Conservation (phyloP, 2,113 vertebrate species). For the Megaceryle maxima region DNA sequence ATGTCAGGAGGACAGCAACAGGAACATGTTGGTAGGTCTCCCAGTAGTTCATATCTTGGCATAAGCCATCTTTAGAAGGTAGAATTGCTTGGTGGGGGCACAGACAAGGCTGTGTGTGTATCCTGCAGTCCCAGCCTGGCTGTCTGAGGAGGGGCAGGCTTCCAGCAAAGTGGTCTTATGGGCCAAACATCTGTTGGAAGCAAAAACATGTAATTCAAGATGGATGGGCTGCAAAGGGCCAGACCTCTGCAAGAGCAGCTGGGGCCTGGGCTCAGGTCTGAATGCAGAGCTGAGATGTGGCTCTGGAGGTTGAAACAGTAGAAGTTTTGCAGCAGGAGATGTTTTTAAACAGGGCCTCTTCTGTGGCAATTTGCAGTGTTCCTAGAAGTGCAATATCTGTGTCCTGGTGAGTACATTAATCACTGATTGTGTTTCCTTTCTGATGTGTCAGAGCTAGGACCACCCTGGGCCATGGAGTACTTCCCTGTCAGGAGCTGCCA, state of each 20-base stretch:
- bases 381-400: rapidly evolving
- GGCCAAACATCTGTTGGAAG: background rate
- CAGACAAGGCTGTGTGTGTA: background rate
- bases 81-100: background rate
- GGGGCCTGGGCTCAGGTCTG: background rate
- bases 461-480: constrained; percentile 59
- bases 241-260: background rate
- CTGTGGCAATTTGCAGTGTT: rapidly evolving
- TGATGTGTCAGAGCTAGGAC: background rate
- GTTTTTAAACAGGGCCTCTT: rapidly evolving
- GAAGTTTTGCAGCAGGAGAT: background rate
- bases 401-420: background rate
- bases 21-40: constrained; percentile 15
- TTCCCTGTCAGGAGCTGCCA: constrained; percentile 80
- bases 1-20: background rate
- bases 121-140: background rate
- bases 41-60: background rate
- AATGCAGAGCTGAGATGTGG: background rate
- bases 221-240: background rate
- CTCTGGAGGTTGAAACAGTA: background rate
- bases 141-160: background rate
- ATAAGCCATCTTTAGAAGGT: background rate
- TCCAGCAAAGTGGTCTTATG: background rate
- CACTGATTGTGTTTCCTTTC: background rate
- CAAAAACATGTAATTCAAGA: background rate